Conservation (phyloP, 2,888 invertebrate genomes). For the Gymnoscelis rufifasciata region DNA sequence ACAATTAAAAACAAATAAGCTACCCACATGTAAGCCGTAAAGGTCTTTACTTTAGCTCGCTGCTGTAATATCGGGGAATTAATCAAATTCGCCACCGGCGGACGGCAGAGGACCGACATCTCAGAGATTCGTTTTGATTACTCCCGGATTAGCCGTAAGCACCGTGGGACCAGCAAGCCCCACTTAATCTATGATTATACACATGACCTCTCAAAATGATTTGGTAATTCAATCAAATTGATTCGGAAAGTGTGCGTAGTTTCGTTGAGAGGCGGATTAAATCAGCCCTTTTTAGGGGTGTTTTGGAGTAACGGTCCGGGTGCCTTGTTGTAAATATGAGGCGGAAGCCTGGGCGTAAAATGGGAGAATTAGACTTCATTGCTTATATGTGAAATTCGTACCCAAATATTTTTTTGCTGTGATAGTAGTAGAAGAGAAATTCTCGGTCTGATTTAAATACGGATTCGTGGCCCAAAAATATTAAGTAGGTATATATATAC, state of each 20-base stretch:
- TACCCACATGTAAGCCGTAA: conserved; percentile 1
- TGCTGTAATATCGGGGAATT: conserved; percentile 20
- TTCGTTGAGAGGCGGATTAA: conserved; percentile 5
- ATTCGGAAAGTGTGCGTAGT: conserved; percentile 22
- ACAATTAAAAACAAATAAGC: neutral
- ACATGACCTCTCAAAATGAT: conserved; percentile 37
- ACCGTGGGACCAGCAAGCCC: conserved; percentile 45
- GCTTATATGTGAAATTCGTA: no score
- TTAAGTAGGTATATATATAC: no score
- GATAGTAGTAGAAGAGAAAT: no score
- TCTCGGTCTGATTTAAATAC: no score
- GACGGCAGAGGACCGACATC: conserved; percentile 33
- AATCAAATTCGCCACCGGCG: conserved; percentile 24
- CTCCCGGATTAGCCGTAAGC: conserved; percentile 59
- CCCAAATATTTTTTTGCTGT: no score
- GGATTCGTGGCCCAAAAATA: no score
- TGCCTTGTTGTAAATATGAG: neutral
- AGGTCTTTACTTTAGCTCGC: conserved; percentile 6
- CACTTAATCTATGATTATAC: conserved; percentile 46
- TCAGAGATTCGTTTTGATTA: conserved; percentile 67
- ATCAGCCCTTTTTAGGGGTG: neutral
- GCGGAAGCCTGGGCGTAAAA: neutral
- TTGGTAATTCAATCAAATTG: conserved; percentile 34
- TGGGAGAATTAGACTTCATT: no score
- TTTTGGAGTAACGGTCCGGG: neutral